Base-by-base conservation (phyloP, 2,113 vertebrate genomes). In the Girardinichthys multiradiatus region DNA sequence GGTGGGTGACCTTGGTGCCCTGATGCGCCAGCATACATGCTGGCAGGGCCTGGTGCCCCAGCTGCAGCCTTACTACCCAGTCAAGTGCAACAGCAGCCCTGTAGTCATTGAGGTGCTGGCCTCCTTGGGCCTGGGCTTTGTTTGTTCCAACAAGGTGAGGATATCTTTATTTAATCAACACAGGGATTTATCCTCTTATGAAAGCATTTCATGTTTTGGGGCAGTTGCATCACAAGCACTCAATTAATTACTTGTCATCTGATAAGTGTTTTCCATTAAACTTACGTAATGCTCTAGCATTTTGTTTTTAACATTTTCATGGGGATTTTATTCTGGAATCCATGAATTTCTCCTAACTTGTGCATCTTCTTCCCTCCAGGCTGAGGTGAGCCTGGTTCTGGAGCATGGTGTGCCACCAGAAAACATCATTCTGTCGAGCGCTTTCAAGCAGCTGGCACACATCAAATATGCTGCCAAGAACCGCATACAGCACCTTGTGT, bases 381-480 rank as follows among this genome's bases (percentile, higher is more conserved):
- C 94, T 87, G 98, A 99, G 94, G 95, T 98, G 85, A 94, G 87
- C 73, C 90, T 97, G 91, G 95, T 96, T 77, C 94, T 98, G 92
- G 95, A 96, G 79, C 92, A 96, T 81, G 97, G 97, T 27, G 95
- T 98, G 58, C 87, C 96, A 85, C 95, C 97, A 77, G 97, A 98
- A 84, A 96, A 96, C 71, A 97, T 99, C 75, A 96, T 99, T 70
- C 95, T 96, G 68, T 96, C 96, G 66, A 96, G 95, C 85, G 95
- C 96, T 87, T 99, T 97, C 92, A 99, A 99, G 90, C 98, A 99
- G 92, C 94, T 95, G 74, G 96, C 97, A 74, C 96, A 97, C 88
- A 95, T 99, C 81, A 99, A 97, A 89, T 94, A 97, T 42, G 98
- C 98, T 63, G 97, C 96, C 0, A 98, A 96, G 92, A 93, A 95